phyloP scores from a whole-genome alignment of 2,888 invertebrate species.

The Dugesia japonica region DNA sequence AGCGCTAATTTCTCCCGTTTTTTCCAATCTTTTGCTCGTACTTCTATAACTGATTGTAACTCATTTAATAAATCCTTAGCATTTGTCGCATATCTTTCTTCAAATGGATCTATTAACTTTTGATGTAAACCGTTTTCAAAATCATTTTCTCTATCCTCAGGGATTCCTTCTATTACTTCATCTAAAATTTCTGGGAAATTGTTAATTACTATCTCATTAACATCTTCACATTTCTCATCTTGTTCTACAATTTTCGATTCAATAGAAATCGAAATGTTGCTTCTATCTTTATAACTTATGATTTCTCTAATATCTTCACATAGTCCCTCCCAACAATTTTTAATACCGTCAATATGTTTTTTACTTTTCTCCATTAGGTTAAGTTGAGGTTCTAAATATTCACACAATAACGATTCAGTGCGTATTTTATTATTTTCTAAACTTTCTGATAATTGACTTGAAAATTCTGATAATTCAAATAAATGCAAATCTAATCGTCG shows the following conservation, averaged over 20 bases:
- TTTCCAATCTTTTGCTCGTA: conserved; percentile 17
- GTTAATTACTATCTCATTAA: neutral
- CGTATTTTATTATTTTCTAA: too few relatives aligned
- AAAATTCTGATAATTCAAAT: conserved; percentile 4
- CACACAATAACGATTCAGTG: neutral
- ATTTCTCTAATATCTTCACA: neutral
- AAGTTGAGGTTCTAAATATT: neutral
- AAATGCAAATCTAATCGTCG: neutral
- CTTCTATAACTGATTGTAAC: conserved; percentile 13
- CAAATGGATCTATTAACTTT: neutral
- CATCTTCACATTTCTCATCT: neutral
- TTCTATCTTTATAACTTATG: neutral
- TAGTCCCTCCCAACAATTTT: neutral
- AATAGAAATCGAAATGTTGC: neutral
- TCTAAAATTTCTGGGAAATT: neutral
- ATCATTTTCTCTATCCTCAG: neutral
- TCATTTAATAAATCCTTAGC: conserved; percentile 13
- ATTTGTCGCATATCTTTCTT: neutral
- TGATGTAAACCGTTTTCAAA: neutral
- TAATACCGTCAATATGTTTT: neutral
- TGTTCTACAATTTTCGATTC: too few relatives aligned
- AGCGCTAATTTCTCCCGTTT: conserved; percentile 23
- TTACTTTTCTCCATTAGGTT: neutral
- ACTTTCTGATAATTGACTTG: neutral
- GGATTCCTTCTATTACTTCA: neutral